Evolutionary conservation across 2,113 vertebrate species (phyloP).

Genomic region (Eidolon helvum): DNA sequence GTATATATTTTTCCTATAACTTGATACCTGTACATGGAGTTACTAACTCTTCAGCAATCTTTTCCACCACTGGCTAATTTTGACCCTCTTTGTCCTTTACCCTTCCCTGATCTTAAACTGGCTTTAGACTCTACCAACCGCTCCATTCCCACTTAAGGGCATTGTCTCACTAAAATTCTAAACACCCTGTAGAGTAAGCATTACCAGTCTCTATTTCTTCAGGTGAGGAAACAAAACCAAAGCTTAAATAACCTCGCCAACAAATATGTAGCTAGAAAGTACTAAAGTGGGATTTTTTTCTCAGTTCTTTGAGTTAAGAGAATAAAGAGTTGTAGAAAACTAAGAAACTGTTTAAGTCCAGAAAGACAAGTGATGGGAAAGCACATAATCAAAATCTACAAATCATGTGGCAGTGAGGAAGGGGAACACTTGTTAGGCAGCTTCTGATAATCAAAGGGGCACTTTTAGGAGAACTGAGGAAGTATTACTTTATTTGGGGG

Average conservation of each 20-base stretch:
- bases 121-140: neutral
- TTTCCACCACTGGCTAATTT: neutral
- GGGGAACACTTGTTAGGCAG: neutral
- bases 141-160: neutral
- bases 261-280: neutral
- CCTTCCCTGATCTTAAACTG: neutral
- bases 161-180: neutral
- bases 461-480: neutral
- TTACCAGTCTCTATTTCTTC: neutral
- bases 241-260: neutral
- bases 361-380: neutral
- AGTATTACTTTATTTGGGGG: slow-evolving; percentile 12
- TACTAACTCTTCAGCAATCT: neutral
- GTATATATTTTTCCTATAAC: neutral
- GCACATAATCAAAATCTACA: neutral
- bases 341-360: neutral
- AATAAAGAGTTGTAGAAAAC: neutral
- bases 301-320: neutral
- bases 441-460: neutral
- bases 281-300: neutral
- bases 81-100: neutral
- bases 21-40: neutral
- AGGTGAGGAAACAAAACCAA: neutral
- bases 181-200: neutral
- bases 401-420: neutral